Conservation (phyloP, 2,113 vertebrate genomes). For the Labeo catla region DNA sequence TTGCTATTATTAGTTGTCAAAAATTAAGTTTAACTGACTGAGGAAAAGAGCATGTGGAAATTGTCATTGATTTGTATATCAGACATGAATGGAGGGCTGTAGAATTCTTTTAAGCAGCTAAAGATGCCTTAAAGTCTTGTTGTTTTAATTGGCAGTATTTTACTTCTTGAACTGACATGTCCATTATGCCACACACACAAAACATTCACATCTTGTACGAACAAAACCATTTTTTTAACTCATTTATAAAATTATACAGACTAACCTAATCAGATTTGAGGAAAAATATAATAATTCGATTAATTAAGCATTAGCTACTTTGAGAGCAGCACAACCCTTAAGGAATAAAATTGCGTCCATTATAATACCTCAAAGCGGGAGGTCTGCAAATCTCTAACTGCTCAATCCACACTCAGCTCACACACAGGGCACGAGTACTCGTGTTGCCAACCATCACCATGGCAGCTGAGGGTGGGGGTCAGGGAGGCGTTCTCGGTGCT, state of each 20-base stretch:
- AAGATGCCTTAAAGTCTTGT: not conserved
- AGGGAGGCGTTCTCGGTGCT: not conserved
- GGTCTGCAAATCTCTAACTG: not conserved
- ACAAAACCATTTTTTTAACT: not conserved
- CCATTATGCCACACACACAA: not conserved
- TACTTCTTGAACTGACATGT: not conserved
- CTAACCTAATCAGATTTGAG: not conserved
- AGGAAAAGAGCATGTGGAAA: not conserved
- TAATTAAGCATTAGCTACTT: constrained; percentile 1
- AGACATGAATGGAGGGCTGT: no score
- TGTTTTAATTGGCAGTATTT: not conserved
- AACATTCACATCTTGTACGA: not conserved
- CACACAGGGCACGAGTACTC: not conserved
- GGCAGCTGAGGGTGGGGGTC: not conserved
- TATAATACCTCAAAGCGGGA: not conserved
- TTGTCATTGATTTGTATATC: not conserved
- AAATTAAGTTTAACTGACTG: constrained; percentile 18
- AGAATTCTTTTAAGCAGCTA: not conserved
- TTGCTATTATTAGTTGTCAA: not conserved
- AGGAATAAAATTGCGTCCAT: not conserved
- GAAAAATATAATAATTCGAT: not conserved
- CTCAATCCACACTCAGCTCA: not conserved
- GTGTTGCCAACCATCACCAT: constrained; percentile 19
- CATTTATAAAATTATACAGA: not conserved
- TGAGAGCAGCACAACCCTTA: not conserved